phyloP scores from a whole-genome alignment of 1,140 invertebrate species.

The Pinna nobilis region DNA sequence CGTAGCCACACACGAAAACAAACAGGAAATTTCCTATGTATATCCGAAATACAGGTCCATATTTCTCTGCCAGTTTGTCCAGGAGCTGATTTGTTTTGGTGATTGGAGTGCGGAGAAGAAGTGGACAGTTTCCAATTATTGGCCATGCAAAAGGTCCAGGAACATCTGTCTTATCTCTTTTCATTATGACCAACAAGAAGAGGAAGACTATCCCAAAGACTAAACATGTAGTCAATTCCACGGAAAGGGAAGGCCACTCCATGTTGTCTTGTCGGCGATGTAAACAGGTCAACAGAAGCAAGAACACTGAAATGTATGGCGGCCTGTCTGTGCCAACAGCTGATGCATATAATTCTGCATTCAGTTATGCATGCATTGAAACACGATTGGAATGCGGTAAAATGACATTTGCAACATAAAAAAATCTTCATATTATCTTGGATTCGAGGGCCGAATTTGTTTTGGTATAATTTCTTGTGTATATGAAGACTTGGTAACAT shows the following conservation, averaged over 20 bases:
- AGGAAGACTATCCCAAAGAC: slow-evolving; percentile 91
- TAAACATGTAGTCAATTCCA: slow-evolving; percentile 76
- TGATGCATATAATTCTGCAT: no score
- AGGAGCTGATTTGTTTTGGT: slow-evolving; percentile 8
- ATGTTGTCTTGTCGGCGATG: no score
- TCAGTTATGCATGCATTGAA: no score
- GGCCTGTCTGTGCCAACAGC: no score
- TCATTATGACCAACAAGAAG: slow-evolving; percentile 81
- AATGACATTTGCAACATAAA: no score
- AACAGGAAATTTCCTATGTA: slow-evolving; percentile 42
- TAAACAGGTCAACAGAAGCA: no score
- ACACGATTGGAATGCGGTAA: no score
- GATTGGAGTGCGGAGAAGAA: slow-evolving; percentile 1
- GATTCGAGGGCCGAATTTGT: no score
- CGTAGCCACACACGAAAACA: slow-evolving; percentile 48
- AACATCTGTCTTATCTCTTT: neutral
- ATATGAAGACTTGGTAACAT: no score
- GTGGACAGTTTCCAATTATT: slow-evolving; percentile 33
- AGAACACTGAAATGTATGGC: no score
- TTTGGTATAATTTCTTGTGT: no score
- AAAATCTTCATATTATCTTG: no score
- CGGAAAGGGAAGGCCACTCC: neutral
- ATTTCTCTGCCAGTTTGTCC: slow-evolving; percentile 24
- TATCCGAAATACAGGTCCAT: slow-evolving; percentile 49
- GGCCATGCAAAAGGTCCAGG: slow-evolving; percentile 42